phyloP scores from a whole-genome alignment of 2,888 invertebrate species.

The Orchesellides sinensis region DNA sequence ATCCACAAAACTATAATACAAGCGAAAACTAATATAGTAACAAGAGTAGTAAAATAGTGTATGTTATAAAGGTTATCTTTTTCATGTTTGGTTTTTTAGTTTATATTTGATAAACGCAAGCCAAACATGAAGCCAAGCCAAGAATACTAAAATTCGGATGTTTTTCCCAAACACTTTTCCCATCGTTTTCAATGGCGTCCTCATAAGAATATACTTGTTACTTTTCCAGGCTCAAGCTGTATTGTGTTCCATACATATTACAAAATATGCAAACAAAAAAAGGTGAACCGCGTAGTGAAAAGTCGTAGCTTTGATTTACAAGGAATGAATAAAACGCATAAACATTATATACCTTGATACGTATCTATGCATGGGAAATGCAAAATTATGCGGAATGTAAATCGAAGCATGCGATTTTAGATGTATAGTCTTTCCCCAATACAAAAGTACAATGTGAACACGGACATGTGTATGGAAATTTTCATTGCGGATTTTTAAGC shows the following conservation, averaged over 20 bases:
- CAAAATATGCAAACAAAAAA: too few species aligned
- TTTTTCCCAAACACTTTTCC: not conserved
- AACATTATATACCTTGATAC: not conserved
- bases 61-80: not conserved
- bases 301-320: too few species aligned
- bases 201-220: not conserved
- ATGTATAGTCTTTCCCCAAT: not conserved
- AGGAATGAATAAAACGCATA: not conserved
- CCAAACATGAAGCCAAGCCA: not conserved
- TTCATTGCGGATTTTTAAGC: not conserved
- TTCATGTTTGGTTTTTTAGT: too few species aligned
- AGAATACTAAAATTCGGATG: not conserved
- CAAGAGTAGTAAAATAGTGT: too few species aligned
- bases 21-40: too few species aligned
- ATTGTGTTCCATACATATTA: not conserved
- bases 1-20: not conserved
- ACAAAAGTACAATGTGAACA: too few species aligned
- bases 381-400: not conserved
- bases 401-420: not conserved
- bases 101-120: too few species aligned
- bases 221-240: not conserved
- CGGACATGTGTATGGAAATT: not conserved
- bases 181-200: not conserved
- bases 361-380: conserved; percentile 3
- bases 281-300: not conserved